Conservation (phyloP, 2,888 invertebrate species). For the Sesamia inferens region DNA sequence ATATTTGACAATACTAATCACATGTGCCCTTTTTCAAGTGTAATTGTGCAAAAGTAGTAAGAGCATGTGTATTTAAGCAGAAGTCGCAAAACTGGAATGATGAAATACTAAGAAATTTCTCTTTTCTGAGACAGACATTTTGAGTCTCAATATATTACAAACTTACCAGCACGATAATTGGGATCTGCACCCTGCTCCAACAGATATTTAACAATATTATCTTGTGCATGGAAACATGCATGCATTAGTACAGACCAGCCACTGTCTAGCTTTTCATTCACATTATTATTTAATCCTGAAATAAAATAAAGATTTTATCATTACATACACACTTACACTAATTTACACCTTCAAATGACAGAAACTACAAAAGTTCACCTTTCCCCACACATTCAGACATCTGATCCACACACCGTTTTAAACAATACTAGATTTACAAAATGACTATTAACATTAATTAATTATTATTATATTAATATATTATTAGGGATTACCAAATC, state of each 20-base stretch:
- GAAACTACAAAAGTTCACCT: too few relatives aligned
- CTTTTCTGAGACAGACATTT: background rate
- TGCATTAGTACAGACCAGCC: slow-evolving; percentile 91
- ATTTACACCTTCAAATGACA: too few relatives aligned
- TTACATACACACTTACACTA: background rate
- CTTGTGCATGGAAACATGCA: slow-evolving; percentile 90
- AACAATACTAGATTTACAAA: background rate
- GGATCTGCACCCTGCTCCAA: slow-evolving; percentile 90
- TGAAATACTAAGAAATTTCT: background rate
- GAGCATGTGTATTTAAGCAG: too few relatives aligned
- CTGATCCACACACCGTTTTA: background rate
- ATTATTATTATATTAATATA: too few relatives aligned
- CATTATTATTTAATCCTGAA: slow-evolving; percentile 80
- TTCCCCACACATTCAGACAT: too few relatives aligned
- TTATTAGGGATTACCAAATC: background rate
- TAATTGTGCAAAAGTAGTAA: too few relatives aligned
- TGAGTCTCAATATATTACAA: background rate
- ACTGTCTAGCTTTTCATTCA: slow-evolving; percentile 84
- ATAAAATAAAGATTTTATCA: background rate
- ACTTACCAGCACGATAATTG: slow-evolving; percentile 85
- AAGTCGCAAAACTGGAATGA: too few relatives aligned
- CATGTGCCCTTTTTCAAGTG: background rate
- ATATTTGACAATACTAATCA: background rate
- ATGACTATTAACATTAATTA: too few relatives aligned
- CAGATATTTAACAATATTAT: slow-evolving; percentile 86